Conservation (phyloP, 2,113 vertebrate genomes). For the Lucifuga dentata region DNA sequence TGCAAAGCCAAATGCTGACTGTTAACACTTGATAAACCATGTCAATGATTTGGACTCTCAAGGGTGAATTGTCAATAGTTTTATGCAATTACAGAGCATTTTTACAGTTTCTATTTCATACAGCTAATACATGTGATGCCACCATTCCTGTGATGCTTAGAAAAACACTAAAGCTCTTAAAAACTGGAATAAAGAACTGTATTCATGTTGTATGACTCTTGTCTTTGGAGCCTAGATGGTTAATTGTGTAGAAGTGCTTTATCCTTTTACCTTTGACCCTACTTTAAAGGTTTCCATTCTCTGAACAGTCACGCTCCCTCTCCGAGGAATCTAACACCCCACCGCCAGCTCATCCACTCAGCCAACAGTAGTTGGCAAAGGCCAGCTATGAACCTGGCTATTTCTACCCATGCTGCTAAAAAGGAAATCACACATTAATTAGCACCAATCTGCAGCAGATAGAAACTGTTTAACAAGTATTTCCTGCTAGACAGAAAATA, state of each 20-base stretch:
- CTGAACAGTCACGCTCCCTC: constrained; percentile 35
- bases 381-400: constrained; percentile 34
- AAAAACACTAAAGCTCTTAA: background rate
- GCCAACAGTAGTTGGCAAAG: constrained; percentile 39
- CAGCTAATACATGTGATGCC: no score
- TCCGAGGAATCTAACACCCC: constrained; percentile 70
- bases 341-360: constrained; percentile 39
- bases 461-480: background rate
- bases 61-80: constrained; percentile 2
- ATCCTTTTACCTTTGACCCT: constrained; percentile 48
- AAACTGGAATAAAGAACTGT: background rate
- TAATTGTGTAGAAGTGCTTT: constrained; percentile 33
- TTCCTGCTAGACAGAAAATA: constrained; percentile 1
- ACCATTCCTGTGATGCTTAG: background rate
- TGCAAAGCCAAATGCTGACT: no score
- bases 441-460: constrained; percentile 7
- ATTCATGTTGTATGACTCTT: background rate
- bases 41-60: constrained; percentile 14
- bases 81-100: no score
- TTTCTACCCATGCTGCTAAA: constrained; percentile 62
- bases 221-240: constrained; percentile 12
- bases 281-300: constrained; percentile 46
- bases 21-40: constrained; percentile 19
- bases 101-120: no score
- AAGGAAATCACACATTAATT: constrained; percentile 53